A percentile compares a stretch with the other conserved stretches of the same genome.
Conservation (phyloP, 30 jellyfish, hydroid and myxozoan species). For the Rhopilema esculentum region DNA sequence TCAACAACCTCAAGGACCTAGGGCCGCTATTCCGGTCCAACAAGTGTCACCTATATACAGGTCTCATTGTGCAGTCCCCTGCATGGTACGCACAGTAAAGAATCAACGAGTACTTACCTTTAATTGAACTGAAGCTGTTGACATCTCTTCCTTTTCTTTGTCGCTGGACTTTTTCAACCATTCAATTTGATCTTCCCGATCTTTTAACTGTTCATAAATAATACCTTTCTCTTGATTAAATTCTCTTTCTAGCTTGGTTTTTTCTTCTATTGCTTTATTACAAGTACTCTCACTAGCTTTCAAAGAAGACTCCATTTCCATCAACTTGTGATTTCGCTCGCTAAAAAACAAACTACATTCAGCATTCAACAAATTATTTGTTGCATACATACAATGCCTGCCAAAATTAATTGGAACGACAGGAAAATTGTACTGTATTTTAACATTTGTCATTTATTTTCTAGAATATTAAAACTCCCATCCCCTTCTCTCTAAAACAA, state of each 20-base stretch:
- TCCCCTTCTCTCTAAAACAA: too few relatives aligned
- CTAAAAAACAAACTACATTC: slow-evolving; percentile 4
- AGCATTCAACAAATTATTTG: not conserved
- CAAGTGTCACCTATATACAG: too few relatives aligned
- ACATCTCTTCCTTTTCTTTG: slow-evolving; percentile 39
- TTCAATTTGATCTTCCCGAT: slow-evolving; percentile 5
- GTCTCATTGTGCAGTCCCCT: too few relatives aligned
- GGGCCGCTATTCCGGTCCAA: too few relatives aligned
- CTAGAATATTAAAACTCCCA: not conserved
- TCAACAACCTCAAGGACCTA: too few relatives aligned
- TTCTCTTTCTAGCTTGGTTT: not conserved
- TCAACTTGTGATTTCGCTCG: slow-evolving; percentile 30
- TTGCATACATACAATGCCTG: not conserved
- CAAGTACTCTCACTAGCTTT: slow-evolving; percentile 8
- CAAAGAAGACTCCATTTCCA: slow-evolving; percentile 14
- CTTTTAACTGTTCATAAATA: not conserved
- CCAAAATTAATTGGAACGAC: not conserved
- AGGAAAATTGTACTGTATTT: not conserved
- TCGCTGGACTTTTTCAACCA: slow-evolving; percentile 2
- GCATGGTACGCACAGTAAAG: too few relatives aligned
- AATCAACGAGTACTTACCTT: too few relatives aligned
- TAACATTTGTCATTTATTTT: too few relatives aligned
- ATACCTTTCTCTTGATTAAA: slow-evolving; percentile 3
- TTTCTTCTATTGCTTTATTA: slow-evolving; percentile 19
- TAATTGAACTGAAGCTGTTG: slow-evolving; percentile 36